These are phyloP conservation scores for Harlomillsia oculata DNA, from an alignment of 1,140 invertebrate species.

Conservation along the genomic window DNA sequence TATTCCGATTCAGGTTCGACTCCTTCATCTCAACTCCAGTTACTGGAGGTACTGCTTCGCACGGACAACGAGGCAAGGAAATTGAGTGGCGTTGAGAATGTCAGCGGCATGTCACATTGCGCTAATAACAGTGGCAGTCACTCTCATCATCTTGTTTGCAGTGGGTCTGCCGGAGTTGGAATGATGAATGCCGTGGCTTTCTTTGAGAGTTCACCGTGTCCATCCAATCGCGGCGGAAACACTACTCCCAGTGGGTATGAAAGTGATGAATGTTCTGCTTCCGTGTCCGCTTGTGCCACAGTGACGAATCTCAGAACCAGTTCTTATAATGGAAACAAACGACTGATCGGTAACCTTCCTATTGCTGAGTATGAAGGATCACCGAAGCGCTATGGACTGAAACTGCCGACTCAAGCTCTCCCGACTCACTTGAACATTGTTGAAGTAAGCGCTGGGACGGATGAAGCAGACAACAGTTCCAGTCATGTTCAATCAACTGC, in stretches of 20 bases:
- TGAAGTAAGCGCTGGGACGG: slow-evolving; percentile 11
- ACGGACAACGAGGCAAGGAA: slow-evolving; percentile 2
- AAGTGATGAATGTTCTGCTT: slow-evolving; percentile 32
- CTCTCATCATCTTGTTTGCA: not conserved
- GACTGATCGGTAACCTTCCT: slow-evolving; percentile 70
- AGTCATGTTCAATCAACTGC: slow-evolving; percentile 1
- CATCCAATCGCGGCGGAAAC: slow-evolving; percentile 27
- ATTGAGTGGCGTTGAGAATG: slow-evolving; percentile 48
- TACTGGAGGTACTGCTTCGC: slow-evolving; percentile 8
- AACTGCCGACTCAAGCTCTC: slow-evolving; percentile 34
- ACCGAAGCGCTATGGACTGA: slow-evolving; percentile 57
- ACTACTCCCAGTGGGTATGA: slow-evolving; percentile 32
- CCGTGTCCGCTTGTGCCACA: not conserved
- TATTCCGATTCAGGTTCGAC: not conserved
- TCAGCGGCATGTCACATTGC: not conserved
- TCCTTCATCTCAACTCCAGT: not conserved
- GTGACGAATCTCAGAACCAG: slow-evolving; percentile 39
- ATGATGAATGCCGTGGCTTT: not conserved
- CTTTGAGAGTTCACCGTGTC: slow-evolving; percentile 16
- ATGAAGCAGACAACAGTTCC: slow-evolving; percentile 6
- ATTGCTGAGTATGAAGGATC: slow-evolving; percentile 87
- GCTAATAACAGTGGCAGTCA: not conserved
- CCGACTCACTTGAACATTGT: slow-evolving; percentile 32
- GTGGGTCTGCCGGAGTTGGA: too few species aligned
- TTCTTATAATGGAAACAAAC: slow-evolving; percentile 39